phyloP scores from a whole-genome alignment of 2,888 invertebrate genomes.

The Alentia gelatinosa region DNA sequence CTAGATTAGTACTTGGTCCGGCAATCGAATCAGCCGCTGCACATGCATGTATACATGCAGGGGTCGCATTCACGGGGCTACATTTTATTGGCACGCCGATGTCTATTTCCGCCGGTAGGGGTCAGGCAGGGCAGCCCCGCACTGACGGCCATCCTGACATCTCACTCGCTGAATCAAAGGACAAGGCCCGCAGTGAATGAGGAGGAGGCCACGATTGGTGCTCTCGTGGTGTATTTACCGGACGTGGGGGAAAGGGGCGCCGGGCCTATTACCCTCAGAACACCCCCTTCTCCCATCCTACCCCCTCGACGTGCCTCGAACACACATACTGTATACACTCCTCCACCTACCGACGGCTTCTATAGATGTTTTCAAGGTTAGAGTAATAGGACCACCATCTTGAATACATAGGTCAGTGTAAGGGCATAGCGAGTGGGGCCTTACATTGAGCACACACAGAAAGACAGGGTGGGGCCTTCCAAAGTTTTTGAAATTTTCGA shows the following conservation, averaged over 20 bases:
- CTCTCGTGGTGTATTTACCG: background rate
- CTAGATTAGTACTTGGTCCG: conserved; percentile 48
- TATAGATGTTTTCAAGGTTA: background rate
- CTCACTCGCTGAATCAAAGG: background rate
- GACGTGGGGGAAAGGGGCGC: background rate
- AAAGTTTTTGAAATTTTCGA: too few relatives aligned
- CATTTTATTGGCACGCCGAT: conserved; percentile 42
- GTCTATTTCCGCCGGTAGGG: too few relatives aligned
- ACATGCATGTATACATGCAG: conserved; percentile 51
- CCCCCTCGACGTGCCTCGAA: background rate
- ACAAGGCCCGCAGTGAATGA: background rate
- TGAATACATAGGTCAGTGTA: too few relatives aligned
- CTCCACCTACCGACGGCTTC: background rate
- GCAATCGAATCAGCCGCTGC: conserved; percentile 43
- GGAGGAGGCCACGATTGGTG: background rate
- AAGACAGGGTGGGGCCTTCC: too few relatives aligned
- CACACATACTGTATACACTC: background rate
- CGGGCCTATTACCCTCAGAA: background rate
- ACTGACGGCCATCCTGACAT: background rate
- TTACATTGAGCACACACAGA: too few relatives aligned
- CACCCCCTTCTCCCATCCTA: background rate
- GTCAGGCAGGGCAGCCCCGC: background rate
- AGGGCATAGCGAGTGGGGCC: too few relatives aligned
- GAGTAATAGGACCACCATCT: too few relatives aligned
- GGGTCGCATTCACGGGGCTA: conserved; percentile 38